Evolutionary conservation across 2,888 invertebrate genomes (phyloP), one percentile per base, ranked within the genome.

Genomic region (Ormyrus pomaceus): DNA sequence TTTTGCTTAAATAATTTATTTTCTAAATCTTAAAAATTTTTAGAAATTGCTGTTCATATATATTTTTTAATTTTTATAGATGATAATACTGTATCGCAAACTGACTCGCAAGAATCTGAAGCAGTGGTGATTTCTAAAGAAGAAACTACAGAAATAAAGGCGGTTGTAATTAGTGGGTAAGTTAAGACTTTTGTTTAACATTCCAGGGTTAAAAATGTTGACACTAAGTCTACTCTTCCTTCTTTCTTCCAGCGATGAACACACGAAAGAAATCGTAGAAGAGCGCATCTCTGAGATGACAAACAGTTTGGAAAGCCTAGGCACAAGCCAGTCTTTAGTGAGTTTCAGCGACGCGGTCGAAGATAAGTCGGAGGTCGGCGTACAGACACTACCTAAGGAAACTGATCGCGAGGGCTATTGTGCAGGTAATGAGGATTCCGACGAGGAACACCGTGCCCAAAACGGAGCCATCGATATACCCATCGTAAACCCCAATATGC

Each of bases 321-420:
- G 66, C 5, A 82, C 80, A 1, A 80, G 78, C 45, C 82, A 82
- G n/a, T 82, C 82, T 2, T 53, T 82, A 8, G 80, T 75, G 0
- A 82, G 77, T 34, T 80, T 78, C 59, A 82, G 75, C 62, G 82
- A 80, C 13, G 79, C 80, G 0, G 19, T 78, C 11, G 82, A 82
- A 2, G 80, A 77, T 8, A 81, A 77, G n/a, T 73, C 74, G 0
- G 80, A 81, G 2, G 9, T 56, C 0, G 48, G 53, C 0, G 9
- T 62, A 4, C 62, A 62, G 10, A 5, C 46, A 5, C 8, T 73
- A 7, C 65, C 77, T 1, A 77, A 77, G 6, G 77, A 74, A 19
- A 46, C 48, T 0, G 79, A 79, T 11, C 70, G 70, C 3, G 82
- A 78, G 5, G 78, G 68, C 11, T 88, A 84, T 88, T 88, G 1